Conservation (phyloP, 2,113 vertebrate species). For the Petrocephalus zakoni region DNA sequence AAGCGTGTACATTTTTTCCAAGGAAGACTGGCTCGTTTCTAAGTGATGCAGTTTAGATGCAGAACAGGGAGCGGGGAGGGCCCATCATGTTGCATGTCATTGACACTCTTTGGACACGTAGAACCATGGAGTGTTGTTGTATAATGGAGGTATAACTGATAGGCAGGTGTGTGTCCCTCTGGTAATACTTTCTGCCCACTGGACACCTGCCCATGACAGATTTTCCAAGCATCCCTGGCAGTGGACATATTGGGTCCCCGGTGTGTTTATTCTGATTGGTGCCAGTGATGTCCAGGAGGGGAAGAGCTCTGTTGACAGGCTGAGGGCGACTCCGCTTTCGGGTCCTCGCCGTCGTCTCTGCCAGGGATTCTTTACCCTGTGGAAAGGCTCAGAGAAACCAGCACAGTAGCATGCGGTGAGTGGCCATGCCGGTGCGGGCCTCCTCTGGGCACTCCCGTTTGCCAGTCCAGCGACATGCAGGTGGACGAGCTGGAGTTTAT, state of each 20-base stretch:
- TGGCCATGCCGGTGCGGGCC: background rate
- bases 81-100: background rate
- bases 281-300: background rate
- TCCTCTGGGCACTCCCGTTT: background rate
- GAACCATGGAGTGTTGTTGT: background rate
- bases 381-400: background rate
- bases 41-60: background rate
- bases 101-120: background rate
- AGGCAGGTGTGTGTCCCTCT: no score
- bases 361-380: background rate
- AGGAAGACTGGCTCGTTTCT: background rate
- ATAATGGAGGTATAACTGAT: background rate
- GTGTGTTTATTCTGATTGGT: background rate
- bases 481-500: background rate
- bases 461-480: background rate
- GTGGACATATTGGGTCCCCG: background rate
- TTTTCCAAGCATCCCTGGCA: background rate
- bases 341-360: background rate
- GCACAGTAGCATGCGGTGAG: background rate
- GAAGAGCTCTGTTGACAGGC: background rate
- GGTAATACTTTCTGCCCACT: background rate
- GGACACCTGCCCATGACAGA: background rate
- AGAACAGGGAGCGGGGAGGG: background rate
- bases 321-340: background rate
- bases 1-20: background rate